These are phyloP conservation scores for Mormyrus iriodes DNA, from an alignment of 2,113 vertebrate species.

Conservation along the genomic window DNA sequence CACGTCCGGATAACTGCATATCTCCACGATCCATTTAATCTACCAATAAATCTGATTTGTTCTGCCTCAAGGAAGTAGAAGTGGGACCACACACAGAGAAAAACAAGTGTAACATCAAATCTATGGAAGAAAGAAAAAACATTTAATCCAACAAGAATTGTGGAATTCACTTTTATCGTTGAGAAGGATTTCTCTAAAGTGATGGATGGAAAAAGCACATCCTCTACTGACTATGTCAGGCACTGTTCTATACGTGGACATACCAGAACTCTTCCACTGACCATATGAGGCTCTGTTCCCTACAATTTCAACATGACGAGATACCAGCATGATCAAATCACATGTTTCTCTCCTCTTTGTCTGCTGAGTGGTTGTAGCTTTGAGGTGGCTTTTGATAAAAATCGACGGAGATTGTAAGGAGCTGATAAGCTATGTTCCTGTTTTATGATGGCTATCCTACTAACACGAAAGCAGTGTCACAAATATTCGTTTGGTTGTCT, in stretches of 20 bases:
- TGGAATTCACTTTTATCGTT: neutral
- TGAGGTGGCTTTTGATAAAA: neutral
- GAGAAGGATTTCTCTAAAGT: neutral
- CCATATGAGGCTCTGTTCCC: neutral
- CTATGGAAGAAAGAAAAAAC: neutral
- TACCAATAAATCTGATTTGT: slow-evolving; percentile 3
- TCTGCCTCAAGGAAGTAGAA: neutral
- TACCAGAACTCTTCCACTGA: neutral
- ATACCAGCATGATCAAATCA: neutral
- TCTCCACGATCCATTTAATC: neutral
- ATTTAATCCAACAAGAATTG: neutral
- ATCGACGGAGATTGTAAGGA: neutral
- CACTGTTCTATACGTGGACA: neutral
- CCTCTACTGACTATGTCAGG: neutral
- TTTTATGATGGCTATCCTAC: neutral
- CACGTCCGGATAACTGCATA: neutral
- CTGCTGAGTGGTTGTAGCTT: neutral
- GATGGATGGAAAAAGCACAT: neutral
- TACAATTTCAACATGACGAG: neutral
- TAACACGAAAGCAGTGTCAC: neutral
- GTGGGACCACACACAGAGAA: neutral
- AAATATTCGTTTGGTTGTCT: neutral
- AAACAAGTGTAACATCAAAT: neutral
- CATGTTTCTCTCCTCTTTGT: neutral
- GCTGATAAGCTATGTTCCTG: neutral